phyloP scores from a whole-genome alignment of 2,797 vertebrate species.

The Nyctalus aviator region DNA sequence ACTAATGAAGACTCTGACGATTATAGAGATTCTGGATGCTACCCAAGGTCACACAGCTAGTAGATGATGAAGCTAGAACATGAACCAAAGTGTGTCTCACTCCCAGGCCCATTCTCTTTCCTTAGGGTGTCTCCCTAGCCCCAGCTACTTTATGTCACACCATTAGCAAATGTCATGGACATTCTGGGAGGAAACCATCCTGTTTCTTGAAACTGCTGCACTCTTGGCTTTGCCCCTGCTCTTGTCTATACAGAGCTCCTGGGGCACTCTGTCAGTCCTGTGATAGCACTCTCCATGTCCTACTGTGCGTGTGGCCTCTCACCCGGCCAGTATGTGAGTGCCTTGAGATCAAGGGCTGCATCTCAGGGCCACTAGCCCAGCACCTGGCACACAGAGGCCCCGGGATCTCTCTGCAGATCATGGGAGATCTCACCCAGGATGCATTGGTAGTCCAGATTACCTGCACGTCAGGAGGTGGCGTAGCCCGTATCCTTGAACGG shows the following conservation, averaged over 20 bases:
- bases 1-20: background rate
- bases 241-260: background rate
- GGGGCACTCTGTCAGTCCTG: background rate
- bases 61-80: background rate
- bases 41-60: background rate
- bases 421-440: background rate
- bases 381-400: background rate
- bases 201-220: background rate
- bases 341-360: background rate
- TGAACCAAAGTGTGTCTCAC: background rate
- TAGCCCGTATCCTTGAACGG: background rate
- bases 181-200: background rate
- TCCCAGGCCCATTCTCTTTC: background rate
- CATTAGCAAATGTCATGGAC: background rate
- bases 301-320: background rate
- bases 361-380: background rate
- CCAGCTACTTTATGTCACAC: background rate
- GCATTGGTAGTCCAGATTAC: background rate
- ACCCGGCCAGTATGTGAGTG: background rate
- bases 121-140: fast-evolving
- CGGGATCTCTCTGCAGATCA: background rate
- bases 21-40: background rate
- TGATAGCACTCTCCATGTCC: background rate
- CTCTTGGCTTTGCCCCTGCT: background rate
- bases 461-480: background rate